phyloP scores from a whole-genome alignment of 2,797 vertebrate species.

The Anabas testudineus region DNA sequence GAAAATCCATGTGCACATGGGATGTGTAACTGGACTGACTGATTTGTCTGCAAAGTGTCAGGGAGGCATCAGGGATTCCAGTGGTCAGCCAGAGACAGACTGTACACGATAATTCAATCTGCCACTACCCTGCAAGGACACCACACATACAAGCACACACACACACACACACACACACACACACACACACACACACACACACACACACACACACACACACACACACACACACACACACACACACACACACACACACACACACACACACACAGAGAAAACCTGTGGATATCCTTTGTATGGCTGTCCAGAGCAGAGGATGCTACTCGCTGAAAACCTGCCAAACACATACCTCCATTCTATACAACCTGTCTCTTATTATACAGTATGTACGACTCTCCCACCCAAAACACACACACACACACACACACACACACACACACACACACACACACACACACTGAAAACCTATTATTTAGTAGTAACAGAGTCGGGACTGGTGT shows the following conservation, averaged over 20 bases:
- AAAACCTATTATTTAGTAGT: no score
- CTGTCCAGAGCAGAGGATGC: slow-evolving; percentile 7
- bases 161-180: slow-evolving; percentile 6
- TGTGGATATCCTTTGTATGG: slow-evolving; percentile 12
- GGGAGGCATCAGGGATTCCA: slow-evolving; percentile 51
- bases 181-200: background rate
- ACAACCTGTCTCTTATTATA: slow-evolving; percentile 11
- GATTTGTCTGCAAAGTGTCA: slow-evolving; percentile 55
- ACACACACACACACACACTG: background rate
- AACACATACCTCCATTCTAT: slow-evolving; percentile 21
- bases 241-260: slow-evolving; percentile 6
- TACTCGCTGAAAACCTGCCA: slow-evolving; percentile 22
- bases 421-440: no score
- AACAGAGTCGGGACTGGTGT: no score
- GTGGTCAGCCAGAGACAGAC: slow-evolving; percentile 43
- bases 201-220: slow-evolving; percentile 6
- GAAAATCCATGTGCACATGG: no score
- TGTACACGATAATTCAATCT: slow-evolving; percentile 64
- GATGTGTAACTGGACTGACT: slow-evolving; percentile 28
- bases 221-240: background rate
- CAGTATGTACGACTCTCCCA: background rate
- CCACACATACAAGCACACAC: no score
- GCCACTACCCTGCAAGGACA: slow-evolving; percentile 13
- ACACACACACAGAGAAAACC: background rate
- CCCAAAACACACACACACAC: no score